A percentile compares a stretch with the other conserved stretches of the same genome.
phyloP scores from a whole-genome alignment of 2,113 vertebrate genomes.

The Ailuropoda melanoleuca region DNA sequence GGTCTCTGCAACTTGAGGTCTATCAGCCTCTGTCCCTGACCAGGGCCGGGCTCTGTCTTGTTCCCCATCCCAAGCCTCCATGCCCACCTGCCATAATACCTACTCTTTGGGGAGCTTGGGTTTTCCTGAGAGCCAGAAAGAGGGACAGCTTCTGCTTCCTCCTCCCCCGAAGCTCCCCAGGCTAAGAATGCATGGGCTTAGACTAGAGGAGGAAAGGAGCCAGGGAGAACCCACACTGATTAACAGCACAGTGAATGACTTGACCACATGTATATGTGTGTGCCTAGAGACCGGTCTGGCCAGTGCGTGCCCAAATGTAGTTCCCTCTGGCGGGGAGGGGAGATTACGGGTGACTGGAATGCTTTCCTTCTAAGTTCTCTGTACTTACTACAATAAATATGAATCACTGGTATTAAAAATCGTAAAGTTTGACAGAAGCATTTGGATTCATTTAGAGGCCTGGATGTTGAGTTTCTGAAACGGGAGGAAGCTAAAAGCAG shows the following conservation, averaged over 20 bases:
- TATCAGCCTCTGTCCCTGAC: neutral
- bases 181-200: neutral
- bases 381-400: neutral
- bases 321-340: neutral
- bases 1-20: neutral
- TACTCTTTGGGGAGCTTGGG: neutral
- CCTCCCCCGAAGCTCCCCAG: neutral
- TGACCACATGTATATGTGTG: neutral
- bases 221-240: neutral
- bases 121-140: neutral
- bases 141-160: neutral
- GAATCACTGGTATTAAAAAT: neutral
- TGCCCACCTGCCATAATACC: neutral
- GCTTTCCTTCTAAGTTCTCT: neutral
- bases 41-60: neutral
- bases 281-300: too few relatives aligned
- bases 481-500: neutral
- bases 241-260: neutral
- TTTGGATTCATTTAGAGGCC: neutral
- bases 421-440: neutral
- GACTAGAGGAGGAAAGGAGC: neutral
- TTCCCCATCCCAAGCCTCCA: neutral
- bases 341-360: neutral
- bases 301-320: too few relatives aligned
- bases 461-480: neutral